These are phyloP conservation scores for Agonopterix arenella DNA, from an alignment of 2,888 invertebrate genomes.

Conservation along the genomic window DNA sequence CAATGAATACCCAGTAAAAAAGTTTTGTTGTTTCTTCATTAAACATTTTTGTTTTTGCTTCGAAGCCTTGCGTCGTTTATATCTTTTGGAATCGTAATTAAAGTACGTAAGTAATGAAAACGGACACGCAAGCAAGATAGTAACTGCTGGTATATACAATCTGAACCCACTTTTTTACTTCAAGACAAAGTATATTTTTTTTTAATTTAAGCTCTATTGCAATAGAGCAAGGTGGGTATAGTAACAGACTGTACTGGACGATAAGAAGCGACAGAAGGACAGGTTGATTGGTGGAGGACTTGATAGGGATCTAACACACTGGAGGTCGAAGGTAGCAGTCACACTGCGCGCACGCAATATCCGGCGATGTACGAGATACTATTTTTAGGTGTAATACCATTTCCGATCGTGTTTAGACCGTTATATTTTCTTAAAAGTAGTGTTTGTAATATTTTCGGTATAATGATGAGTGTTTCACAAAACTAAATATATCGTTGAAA, in stretches of 20 bases:
- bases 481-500: too few relatives aligned
- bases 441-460: too few relatives aligned
- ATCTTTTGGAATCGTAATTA: too few relatives aligned
- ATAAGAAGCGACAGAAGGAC: conserved; percentile 13
- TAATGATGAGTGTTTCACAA: too few relatives aligned
- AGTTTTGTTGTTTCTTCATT: neutral
- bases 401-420: neutral
- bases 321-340: neutral
- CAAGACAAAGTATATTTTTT: too few relatives aligned
- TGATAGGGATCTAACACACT: conserved; percentile 7
- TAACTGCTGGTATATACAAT: too few relatives aligned
- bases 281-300: conserved; percentile 9
- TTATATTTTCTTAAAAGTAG: neutral
- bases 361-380: conserved; percentile 2
- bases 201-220: too few relatives aligned
- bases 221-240: too few relatives aligned
- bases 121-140: too few relatives aligned
- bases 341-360: conserved; percentile 23
- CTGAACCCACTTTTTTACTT: too few relatives aligned
- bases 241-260: conserved; percentile 9
- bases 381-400: neutral
- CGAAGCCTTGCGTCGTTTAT: neutral
- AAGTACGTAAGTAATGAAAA: too few relatives aligned
- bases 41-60: conserved; percentile 10
- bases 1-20: too few relatives aligned